phyloP scores from a whole-genome alignment of 2,888 invertebrate species.

The Spilosoma lubricipeda region DNA sequence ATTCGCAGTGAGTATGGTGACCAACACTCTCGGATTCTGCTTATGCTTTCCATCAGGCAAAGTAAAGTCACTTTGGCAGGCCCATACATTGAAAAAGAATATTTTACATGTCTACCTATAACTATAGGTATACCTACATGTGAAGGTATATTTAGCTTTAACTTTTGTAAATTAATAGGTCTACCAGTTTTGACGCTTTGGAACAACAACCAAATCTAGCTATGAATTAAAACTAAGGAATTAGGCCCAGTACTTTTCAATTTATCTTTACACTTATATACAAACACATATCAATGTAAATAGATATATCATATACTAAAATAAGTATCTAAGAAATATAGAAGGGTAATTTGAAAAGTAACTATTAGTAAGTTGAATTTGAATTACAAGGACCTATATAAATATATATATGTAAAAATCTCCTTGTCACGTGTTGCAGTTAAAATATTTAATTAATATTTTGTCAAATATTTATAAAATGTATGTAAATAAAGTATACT shows the following conservation, averaged over 20 bases:
- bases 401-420: background rate
- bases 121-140: too few species aligned
- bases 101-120: too few species aligned
- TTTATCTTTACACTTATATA: background rate
- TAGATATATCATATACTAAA: background rate
- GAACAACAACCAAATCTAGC: background rate
- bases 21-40: too few species aligned
- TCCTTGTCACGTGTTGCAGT: background rate
- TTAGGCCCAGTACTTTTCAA: background rate
- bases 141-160: background rate
- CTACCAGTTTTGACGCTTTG: background rate
- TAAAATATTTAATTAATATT: background rate
- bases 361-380: background rate
- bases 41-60: too few species aligned
- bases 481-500: constrained; percentile 20
- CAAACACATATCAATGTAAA: background rate
- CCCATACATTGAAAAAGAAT: too few species aligned
- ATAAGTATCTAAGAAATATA: background rate
- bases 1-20: too few species aligned
- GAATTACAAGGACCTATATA: background rate
- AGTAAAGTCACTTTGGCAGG: too few species aligned
- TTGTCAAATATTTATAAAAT: background rate
- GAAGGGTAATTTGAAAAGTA: background rate
- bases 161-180: background rate
- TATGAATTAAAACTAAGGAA: background rate